Percentiles rank a stretch among this genome's conserved stretches.
These are phyloP conservation scores for Gryllus longicercus DNA, from an alignment of 2,888 invertebrate species.

Conservation along the genomic window DNA sequence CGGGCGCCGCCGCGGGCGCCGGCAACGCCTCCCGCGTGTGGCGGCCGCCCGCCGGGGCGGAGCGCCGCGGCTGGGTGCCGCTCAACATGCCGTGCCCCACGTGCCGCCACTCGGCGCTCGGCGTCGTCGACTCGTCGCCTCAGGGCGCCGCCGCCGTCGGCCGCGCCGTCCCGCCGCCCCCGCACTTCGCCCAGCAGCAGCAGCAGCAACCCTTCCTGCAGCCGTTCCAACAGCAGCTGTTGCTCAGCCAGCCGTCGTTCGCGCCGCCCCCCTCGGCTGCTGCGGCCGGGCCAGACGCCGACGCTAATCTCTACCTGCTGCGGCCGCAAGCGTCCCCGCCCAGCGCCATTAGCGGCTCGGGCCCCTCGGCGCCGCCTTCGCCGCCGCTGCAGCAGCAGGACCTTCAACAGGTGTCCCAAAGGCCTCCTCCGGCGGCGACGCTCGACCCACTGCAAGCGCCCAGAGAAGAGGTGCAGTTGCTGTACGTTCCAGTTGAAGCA, in stretches of 20 bases:
- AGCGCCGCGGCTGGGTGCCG: background rate
- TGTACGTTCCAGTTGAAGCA: constrained; percentile 79
- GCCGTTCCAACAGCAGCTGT: background rate
- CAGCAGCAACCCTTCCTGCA: background rate
- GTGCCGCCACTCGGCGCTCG: background rate
- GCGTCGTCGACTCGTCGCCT: too few species aligned
- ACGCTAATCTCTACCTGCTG: background rate
- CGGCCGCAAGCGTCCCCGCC: background rate
- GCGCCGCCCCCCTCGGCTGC: background rate
- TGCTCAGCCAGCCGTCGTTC: background rate
- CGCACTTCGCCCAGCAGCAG: background rate
- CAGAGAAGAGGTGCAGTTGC: constrained; percentile 62
- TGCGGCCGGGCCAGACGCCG: background rate
- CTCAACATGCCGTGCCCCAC: constrained; percentile 1
- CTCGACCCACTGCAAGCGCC: constrained; percentile 9
- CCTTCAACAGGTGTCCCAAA: background rate
- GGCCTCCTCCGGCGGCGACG: background rate
- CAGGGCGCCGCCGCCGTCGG: background rate
- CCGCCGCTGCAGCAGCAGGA: background rate
- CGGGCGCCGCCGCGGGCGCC: too few species aligned
- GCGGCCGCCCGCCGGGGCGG: background rate
- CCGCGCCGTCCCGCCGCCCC: background rate
- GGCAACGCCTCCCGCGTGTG: background rate
- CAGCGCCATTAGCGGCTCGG: background rate
- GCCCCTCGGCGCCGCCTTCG: background rate